phyloP scores from a whole-genome alignment of 2,797 vertebrate species.

The Cossypha dichroa region DNA sequence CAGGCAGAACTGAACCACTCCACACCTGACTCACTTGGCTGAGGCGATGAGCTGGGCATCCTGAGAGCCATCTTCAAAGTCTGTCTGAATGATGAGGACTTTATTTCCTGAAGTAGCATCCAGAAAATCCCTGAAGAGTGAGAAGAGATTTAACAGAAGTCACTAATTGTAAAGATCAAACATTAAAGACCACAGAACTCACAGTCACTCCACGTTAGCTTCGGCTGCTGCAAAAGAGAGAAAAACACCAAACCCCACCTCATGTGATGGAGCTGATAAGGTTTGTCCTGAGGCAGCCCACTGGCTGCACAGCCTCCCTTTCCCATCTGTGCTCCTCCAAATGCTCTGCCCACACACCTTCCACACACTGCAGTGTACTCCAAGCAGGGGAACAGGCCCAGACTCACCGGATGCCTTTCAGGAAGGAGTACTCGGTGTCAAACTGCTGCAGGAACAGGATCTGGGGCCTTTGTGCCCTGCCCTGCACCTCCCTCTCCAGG shows the following conservation, averaged over 20 bases:
- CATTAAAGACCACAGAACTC: not conserved
- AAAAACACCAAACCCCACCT: not conserved
- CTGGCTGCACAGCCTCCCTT: not conserved
- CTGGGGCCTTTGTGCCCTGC: slow-evolving; percentile 62
- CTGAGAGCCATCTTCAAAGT: slow-evolving; percentile 85
- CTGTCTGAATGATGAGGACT: slow-evolving; percentile 91
- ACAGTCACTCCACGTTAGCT: not conserved
- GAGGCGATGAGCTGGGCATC: slow-evolving; percentile 90
- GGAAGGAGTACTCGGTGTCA: slow-evolving; percentile 91
- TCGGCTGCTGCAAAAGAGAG: not conserved
- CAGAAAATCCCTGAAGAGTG: slow-evolving; percentile 80
- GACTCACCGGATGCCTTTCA: slow-evolving; percentile 89
- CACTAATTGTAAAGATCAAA: not conserved
- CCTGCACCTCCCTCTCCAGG: slow-evolving; percentile 69
- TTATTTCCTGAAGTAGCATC: slow-evolving; percentile 67
- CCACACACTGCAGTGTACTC: accelerated
- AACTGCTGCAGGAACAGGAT: slow-evolving; percentile 92
- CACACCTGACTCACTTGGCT: slow-evolving; percentile 83
- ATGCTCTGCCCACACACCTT: accelerated
- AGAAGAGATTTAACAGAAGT: slow-evolving; percentile 9
- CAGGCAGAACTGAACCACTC: not conserved
- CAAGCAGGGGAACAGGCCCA: no score
- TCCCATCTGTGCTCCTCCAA: not conserved
- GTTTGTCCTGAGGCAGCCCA: not conserved
- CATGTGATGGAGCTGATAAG: accelerated